Evolutionary conservation across 1,140 invertebrate species (phyloP).

Genomic region (Trachelipus rathkii): DNA sequence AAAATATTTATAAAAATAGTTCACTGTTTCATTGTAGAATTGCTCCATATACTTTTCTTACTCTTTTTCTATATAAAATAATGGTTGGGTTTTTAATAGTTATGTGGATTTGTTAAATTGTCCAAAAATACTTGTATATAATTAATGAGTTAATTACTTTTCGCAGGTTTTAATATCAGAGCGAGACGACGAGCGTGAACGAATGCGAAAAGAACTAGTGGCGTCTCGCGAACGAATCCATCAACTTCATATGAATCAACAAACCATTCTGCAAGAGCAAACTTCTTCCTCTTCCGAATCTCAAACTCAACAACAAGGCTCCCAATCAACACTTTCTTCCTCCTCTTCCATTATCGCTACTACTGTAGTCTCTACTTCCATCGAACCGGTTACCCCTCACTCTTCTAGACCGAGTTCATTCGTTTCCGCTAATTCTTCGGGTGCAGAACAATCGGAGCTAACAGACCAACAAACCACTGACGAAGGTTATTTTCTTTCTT

Average conservation of each 20-base stretch:
- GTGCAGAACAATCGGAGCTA: slow-evolving; percentile 34
- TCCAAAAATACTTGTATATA: background rate
- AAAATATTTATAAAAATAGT: too few species aligned
- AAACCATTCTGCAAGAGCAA: slow-evolving; percentile 8
- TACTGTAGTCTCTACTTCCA: slow-evolving; percentile 7
- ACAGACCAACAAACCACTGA: slow-evolving; percentile 37
- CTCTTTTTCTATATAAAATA: too few species aligned
- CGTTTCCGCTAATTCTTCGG: slow-evolving; percentile 36
- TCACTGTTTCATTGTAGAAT: too few species aligned
- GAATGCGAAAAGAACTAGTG: slow-evolving; percentile 65
- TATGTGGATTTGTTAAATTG: too few species aligned
- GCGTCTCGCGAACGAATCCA: slow-evolving; percentile 67
- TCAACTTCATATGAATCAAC: slow-evolving; percentile 47
- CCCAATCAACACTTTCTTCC: slow-evolving; percentile 22
- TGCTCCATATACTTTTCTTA: too few species aligned
- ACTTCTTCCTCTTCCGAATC: slow-evolving; percentile 17
- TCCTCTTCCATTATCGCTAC: background rate
- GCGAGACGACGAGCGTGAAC: slow-evolving; percentile 69
- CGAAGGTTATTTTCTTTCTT: slow-evolving; percentile 25
- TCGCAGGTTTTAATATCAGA: slow-evolving; percentile 66
- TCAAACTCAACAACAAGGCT: slow-evolving; percentile 8
- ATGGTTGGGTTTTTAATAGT: too few species aligned
- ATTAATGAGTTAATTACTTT: background rate
- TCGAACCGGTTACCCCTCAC: slow-evolving; percentile 30
- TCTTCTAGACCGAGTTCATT: slow-evolving; percentile 34